These are phyloP conservation scores for Heteromurus nitidus DNA, from an alignment of 2,888 invertebrate genomes.

Conservation along the genomic window DNA sequence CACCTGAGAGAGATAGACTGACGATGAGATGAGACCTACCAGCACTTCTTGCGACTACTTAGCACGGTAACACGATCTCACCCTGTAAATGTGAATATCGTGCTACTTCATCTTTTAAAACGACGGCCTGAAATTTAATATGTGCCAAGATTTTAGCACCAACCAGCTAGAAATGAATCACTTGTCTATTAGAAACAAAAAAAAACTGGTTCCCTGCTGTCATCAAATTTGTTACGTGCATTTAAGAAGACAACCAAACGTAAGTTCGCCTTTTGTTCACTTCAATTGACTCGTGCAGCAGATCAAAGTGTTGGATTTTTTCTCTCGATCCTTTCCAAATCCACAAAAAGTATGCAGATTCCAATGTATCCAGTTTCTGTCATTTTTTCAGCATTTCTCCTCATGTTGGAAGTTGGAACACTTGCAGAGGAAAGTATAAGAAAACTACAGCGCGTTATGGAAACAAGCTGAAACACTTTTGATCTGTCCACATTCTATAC, in stretches of 20 bases:
- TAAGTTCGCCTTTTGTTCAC: background rate
- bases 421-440: background rate
- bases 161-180: conserved; percentile 25
- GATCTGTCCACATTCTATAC: background rate
- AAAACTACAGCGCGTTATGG: background rate
- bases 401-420: too few species aligned
- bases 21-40: too few species aligned
- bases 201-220: conserved; percentile 38
- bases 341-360: too few species aligned
- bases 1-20: background rate
- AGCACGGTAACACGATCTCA: too few species aligned
- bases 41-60: too few species aligned
- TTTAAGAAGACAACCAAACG: conserved; percentile 11
- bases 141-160: conserved; percentile 1
- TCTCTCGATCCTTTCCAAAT: too few species aligned
- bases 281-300: conserved; percentile 40
- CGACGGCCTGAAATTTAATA: conserved; percentile 18
- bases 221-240: conserved; percentile 43
- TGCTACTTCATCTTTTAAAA: background rate
- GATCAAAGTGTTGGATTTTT: background rate
- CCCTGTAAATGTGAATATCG: too few species aligned
- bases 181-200: conserved; percentile 12
- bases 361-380: too few species aligned
- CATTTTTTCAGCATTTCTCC: too few species aligned
- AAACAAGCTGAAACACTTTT: conserved; percentile 18